These are phyloP conservation scores for Malurus elegans DNA, from an alignment of 2,113 vertebrate genomes.

Conservation along the genomic window DNA sequence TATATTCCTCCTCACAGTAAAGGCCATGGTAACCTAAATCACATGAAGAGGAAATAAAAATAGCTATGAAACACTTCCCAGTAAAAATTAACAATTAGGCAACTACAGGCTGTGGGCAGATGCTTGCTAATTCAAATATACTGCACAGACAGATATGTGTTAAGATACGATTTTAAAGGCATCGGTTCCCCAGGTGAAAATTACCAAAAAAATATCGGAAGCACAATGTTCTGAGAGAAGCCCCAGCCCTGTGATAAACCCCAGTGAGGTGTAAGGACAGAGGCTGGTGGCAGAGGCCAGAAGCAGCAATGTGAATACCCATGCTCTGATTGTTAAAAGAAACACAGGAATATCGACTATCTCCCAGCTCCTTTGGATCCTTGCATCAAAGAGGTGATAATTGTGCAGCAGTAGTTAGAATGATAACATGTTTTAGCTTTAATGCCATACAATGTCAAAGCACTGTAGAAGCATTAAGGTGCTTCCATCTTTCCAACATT, in stretches of 20 bases:
- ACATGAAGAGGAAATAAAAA: background rate
- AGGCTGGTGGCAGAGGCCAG: background rate
- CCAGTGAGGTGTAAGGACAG: background rate
- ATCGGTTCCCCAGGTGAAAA: background rate
- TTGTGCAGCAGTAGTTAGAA: background rate
- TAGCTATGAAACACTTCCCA: background rate
- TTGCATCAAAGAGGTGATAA: background rate
- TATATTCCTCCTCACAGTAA: constrained; percentile 96
- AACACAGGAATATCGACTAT: fast-evolving
- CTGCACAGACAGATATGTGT: background rate
- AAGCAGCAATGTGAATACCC: background rate
- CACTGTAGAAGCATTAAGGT: background rate
- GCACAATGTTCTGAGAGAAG: background rate
- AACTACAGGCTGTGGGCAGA: background rate
- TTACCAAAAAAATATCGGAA: background rate
- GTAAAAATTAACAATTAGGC: background rate
- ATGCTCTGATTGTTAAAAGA: background rate
- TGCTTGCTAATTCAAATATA: background rate
- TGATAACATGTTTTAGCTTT: background rate
- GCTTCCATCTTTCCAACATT: background rate
- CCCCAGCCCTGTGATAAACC: background rate
- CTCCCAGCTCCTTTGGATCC: background rate
- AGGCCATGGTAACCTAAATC: constrained; percentile 91
- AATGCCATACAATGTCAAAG: background rate
- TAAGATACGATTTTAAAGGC: background rate